phyloP scores from a whole-genome alignment of 1,140 invertebrate species.

The Polypedilum pembai region DNA sequence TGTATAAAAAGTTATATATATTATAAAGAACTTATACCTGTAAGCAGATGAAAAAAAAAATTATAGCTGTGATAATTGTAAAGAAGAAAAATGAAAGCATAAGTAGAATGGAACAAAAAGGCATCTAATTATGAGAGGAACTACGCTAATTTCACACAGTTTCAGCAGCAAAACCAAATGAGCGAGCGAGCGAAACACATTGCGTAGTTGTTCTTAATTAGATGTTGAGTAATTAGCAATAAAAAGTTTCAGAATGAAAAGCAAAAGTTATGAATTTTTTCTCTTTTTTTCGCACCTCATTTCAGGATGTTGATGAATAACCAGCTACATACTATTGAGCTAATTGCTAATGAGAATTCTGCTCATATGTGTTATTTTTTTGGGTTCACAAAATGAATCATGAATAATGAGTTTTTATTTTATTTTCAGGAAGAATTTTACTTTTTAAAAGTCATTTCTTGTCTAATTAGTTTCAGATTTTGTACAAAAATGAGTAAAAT shows the following conservation, averaged over 20 bases:
- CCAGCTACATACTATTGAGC: neutral
- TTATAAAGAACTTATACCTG: neutral
- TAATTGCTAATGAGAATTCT: neutral
- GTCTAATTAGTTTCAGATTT: no score
- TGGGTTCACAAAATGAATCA: neutral
- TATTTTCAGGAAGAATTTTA: no score
- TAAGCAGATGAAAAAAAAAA: constrained; percentile 16
- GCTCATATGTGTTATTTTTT: neutral
- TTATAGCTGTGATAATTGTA: constrained; percentile 18
- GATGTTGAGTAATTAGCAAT: neutral
- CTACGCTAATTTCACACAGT: constrained; percentile 11
- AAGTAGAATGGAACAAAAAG: constrained; percentile 18
- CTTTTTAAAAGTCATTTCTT: no score
- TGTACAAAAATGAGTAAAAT: no score
- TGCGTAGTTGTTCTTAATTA: constrained; percentile 17
- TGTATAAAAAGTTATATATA: constrained; percentile 15
- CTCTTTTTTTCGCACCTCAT: neutral
- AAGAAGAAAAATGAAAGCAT: constrained; percentile 15
- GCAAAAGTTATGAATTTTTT: constrained; percentile 19
- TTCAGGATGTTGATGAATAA: constrained; percentile 11
- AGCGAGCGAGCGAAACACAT: neutral
- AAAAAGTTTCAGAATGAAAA: constrained; percentile 14
- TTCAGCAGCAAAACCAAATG: neutral
- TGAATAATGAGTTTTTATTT: no score
- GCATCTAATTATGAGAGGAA: constrained; percentile 17